These are phyloP conservation scores for Stegophylla sp. DNA, from an alignment of 2,888 invertebrate genomes.

Conservation along the genomic window DNA sequence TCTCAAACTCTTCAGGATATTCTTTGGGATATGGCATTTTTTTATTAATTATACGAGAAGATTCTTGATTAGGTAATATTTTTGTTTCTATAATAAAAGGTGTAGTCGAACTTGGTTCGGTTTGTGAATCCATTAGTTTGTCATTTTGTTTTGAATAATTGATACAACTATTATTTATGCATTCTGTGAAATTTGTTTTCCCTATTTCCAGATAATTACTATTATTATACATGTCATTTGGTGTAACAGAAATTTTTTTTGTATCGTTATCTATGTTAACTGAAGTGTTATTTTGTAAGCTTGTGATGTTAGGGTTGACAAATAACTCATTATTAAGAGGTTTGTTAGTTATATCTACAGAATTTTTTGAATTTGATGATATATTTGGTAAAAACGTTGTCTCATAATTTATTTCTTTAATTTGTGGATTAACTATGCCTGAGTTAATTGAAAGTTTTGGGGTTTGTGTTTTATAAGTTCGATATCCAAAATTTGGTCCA, in stretches of 20 bases:
- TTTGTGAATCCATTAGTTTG: neutral
- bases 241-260: neutral
- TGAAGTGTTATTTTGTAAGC: slow-evolving; percentile 4
- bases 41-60: slow-evolving; percentile 19
- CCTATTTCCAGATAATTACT: slow-evolving; percentile 24
- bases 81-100: slow-evolving; percentile 53
- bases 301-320: neutral
- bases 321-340: neutral
- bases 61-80: slow-evolving; percentile 36
- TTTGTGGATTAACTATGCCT: neutral
- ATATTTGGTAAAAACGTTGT: neutral
- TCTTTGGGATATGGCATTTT: slow-evolving; percentile 60
- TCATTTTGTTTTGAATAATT: slow-evolving; percentile 33
- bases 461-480: slow-evolving; percentile 8
- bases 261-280: neutral
- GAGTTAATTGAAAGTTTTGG: neutral
- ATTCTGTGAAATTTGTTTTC: neutral
- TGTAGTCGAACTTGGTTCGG: slow-evolving; percentile 17
- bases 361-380: neutral
- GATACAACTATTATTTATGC: slow-evolving; percentile 37
- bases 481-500: slow-evolving; percentile 38
- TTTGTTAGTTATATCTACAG: slow-evolving; percentile 6
- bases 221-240: slow-evolving; percentile 10
- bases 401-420: neutral
- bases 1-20: slow-evolving; percentile 61